These are phyloP conservation scores for Macrotis lagotis DNA, from an alignment of 2,113 vertebrate species.

Conservation along the genomic window DNA sequence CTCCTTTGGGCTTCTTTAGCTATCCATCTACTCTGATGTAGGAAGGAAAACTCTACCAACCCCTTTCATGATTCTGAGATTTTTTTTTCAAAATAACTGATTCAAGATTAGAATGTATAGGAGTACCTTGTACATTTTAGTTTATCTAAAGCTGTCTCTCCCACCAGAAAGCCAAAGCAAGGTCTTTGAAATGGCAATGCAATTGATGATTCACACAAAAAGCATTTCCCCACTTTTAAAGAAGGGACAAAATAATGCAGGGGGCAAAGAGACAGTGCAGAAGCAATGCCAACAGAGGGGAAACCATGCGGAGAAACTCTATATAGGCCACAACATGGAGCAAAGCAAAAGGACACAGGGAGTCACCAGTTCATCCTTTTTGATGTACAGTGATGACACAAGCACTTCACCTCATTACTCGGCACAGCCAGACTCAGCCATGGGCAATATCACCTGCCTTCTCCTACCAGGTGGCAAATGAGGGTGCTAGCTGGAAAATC, in stretches of 20 bases:
- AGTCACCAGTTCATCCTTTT: conserved; percentile 53
- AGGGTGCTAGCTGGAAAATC: not conserved
- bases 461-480: not conserved
- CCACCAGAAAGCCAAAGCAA: conserved; percentile 72
- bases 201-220: not conserved
- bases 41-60: not conserved
- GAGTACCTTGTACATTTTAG: not conserved
- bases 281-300: not conserved
- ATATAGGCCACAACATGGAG: conserved; percentile 20
- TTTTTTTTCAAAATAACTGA: not conserved
- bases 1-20: not conserved
- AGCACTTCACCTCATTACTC: not conserved
- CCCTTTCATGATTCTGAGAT: not conserved
- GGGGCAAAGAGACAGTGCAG: not conserved
- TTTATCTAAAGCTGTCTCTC: conserved; percentile 23
- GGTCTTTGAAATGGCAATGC: conserved; percentile 13
- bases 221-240: not conserved
- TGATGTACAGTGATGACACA: conserved; percentile 71
- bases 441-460: not conserved
- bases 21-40: not conserved
- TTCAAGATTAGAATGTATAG: not conserved
- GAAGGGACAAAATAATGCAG: not conserved
- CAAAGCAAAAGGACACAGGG: conserved; percentile 33
- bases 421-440: not conserved
- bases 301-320: not conserved